These are phyloP conservation scores for Bettongia penicillata DNA, from an alignment of 2,113 vertebrate genomes.

Conservation along the genomic window DNA sequence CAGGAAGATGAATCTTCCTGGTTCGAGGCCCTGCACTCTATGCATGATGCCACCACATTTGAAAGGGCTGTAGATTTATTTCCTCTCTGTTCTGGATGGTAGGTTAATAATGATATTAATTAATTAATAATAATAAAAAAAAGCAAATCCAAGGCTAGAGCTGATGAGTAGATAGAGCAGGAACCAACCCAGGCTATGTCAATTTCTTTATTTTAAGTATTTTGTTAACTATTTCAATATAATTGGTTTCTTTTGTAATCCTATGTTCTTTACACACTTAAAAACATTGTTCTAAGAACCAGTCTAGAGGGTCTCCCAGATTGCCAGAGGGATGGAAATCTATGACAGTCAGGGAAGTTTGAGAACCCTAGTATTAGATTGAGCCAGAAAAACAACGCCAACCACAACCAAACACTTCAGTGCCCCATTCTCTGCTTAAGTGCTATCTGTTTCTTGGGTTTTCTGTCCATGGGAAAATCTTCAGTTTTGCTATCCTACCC, in stretches of 20 bases:
- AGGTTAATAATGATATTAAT: too few species aligned
- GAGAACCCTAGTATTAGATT: background rate
- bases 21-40: too few species aligned
- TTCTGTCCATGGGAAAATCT: background rate
- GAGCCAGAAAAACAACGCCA: background rate
- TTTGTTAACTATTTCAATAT: background rate
- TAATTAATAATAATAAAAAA: too few species aligned
- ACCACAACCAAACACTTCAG: background rate
- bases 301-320: background rate
- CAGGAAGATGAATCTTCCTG: background rate
- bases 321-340: background rate
- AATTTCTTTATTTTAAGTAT: background rate
- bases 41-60: too few species aligned
- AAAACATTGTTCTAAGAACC: background rate
- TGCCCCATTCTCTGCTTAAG: background rate
- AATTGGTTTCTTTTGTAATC: background rate
- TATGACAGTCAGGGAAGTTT: background rate
- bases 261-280: background rate
- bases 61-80: background rate
- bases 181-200: background rate
- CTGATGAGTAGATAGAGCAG: background rate
- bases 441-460: background rate
- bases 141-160: background rate
- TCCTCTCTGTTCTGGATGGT: background rate
- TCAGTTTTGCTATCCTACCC: background rate